Evolutionary conservation across 2,888 invertebrate species (phyloP).

Genomic region (Drosophila prostipennis): DNA sequence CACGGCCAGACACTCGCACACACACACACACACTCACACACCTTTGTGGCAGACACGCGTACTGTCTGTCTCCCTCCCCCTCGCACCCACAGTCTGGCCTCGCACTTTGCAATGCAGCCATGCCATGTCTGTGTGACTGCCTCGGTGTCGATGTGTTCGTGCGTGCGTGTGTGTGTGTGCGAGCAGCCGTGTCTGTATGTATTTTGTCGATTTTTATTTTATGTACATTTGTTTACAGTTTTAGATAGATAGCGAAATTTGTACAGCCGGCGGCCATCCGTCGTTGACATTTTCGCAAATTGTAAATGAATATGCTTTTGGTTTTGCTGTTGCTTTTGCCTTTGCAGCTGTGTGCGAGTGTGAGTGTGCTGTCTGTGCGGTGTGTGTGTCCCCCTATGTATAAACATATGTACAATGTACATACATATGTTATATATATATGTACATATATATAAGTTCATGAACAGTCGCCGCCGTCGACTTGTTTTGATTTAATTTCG

Average conservation of each 20-base stretch:
- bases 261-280: conserved; percentile 67
- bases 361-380: conserved; percentile 35
- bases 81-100: conserved; percentile 50
- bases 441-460: conserved; percentile 62
- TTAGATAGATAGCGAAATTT: conserved; percentile 79
- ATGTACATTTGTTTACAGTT: conserved; percentile 78
- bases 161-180: conserved; percentile 14
- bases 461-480: conserved; percentile 62
- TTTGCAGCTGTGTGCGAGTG: conserved; percentile 56
- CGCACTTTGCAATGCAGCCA: conserved; percentile 70
- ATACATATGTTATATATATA: conserved; percentile 22
- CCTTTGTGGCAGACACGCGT: conserved; percentile 49
- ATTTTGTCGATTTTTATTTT: conserved; percentile 75
- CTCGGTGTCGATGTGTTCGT: conserved; percentile 6
- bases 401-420: conserved; percentile 22
- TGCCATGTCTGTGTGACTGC: conserved; percentile 37
- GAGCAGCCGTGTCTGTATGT: conserved; percentile 31
- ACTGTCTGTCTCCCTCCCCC: conserved; percentile 31
- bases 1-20: conserved; percentile 13
- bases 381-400: conserved; percentile 43
- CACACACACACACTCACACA: conserved; percentile 4
- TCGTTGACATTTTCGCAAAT: conserved; percentile 78
- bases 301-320: conserved; percentile 73
- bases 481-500: conserved; percentile 76
- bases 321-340: conserved; percentile 44